These are phyloP conservation scores for Microcebus lehilahytsara DNA, from an alignment of 2,113 vertebrate genomes.

Conservation along the genomic window DNA sequence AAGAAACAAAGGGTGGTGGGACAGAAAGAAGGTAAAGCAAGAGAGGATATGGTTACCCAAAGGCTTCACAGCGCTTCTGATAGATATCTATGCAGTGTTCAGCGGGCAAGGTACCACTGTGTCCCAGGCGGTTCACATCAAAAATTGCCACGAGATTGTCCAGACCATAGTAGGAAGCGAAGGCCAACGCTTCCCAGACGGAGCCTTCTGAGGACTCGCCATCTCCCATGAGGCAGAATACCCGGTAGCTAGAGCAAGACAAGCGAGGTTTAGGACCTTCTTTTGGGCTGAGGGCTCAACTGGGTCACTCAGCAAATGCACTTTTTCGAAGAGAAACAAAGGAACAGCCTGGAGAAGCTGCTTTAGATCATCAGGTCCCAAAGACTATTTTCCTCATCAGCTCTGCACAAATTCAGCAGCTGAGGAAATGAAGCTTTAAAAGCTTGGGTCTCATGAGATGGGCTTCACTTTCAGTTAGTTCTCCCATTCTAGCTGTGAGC, in stretches of 20 bases:
- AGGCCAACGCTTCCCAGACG: conserved; percentile 93
- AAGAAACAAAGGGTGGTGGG: neutral
- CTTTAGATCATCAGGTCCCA: neutral
- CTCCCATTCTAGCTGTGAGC: neutral
- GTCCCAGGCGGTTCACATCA: conserved; percentile 89
- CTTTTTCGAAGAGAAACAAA: neutral
- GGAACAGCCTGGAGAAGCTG: neutral
- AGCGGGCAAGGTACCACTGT: conserved; percentile 87
- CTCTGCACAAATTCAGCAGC: neutral
- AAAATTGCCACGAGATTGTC: conserved; percentile 92
- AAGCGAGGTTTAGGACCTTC: neutral
- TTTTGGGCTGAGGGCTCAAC: neutral
- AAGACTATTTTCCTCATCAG: neutral
- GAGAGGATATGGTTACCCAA: conserved; percentile 83
- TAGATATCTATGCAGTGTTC: conserved; percentile 84
- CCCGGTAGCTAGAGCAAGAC: conserved; percentile 86
- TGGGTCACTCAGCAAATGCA: neutral
- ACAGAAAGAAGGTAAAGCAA: neutral
- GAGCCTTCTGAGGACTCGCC: conserved; percentile 90
- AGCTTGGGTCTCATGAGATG: neutral
- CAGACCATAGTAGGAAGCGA: conserved; percentile 89
- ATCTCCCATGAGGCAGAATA: conserved; percentile 91
- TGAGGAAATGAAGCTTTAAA: neutral
- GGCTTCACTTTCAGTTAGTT: neutral
- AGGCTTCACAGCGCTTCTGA: conserved; percentile 90